Percentiles rank a stretch among this genome's conserved stretches.
Evolutionary conservation across 2,888 invertebrate species (phyloP).

Genomic region (Coecobrya sp.): DNA sequence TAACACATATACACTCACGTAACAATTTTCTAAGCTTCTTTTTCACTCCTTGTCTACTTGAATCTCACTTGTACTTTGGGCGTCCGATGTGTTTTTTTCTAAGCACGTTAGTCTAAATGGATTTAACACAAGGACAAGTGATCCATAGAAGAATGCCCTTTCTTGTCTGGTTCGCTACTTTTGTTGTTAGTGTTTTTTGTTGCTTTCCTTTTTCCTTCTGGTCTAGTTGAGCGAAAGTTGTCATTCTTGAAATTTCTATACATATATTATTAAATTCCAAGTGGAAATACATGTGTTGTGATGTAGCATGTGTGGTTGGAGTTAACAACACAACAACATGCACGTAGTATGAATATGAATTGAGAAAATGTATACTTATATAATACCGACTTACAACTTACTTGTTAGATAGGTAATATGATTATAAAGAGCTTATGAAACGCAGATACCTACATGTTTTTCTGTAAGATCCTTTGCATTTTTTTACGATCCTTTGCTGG

Average conservation of each 20-base stretch:
- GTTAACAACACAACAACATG: background rate
- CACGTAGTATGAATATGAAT: background rate
- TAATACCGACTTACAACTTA: background rate
- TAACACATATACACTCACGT: background rate
- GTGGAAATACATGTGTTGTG: background rate
- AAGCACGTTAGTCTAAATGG: constrained; percentile 44
- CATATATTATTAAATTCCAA: background rate
- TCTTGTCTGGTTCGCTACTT: constrained; percentile 5
- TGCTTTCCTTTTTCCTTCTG: background rate
- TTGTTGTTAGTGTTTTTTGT: background rate
- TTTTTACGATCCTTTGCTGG: background rate
- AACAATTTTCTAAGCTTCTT: constrained; percentile 7
- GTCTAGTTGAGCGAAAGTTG: background rate
- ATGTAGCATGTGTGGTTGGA: constrained; percentile 36
- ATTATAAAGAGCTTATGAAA: background rate
- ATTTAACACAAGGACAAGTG: constrained; percentile 50
- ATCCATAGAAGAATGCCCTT: constrained; percentile 55
- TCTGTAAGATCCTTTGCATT: constrained; percentile 5
- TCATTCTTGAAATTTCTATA: constrained; percentile 24
- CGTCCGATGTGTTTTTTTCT: background rate
- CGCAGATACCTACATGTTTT: background rate
- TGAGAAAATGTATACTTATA: background rate
- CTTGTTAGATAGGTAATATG: background rate
- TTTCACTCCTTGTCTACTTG: constrained; percentile 11
- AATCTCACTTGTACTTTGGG: constrained; percentile 2